Percentiles rank a stretch among this genome's conserved stretches.
phyloP scores from a whole-genome alignment of 2,797 vertebrate species.

The Pseudochirops cupreus region DNA sequence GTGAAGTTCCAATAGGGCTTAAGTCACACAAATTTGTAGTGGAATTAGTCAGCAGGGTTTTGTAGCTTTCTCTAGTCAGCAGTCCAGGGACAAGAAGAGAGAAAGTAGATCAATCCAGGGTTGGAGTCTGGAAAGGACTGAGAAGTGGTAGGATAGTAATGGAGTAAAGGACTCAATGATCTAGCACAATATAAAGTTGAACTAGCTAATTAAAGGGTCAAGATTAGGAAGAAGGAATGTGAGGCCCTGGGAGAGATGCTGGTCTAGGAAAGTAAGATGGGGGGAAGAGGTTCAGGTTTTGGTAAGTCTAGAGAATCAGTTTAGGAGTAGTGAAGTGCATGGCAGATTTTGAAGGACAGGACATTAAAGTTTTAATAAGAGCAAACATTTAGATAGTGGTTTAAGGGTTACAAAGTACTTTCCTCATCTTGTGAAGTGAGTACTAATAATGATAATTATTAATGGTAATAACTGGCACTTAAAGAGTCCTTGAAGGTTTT shows the following conservation, averaged over 20 bases:
- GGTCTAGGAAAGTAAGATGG: not conserved
- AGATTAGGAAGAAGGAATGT: not conserved
- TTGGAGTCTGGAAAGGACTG: not conserved
- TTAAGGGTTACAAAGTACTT: not conserved
- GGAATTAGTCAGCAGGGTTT: not conserved
- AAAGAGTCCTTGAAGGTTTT: not conserved
- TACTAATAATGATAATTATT: not conserved
- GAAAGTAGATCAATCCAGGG: not conserved
- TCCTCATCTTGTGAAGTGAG: not conserved
- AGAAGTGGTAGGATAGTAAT: not conserved
- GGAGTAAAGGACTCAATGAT: not conserved
- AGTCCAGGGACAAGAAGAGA: not conserved
- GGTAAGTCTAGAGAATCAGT: not conserved
- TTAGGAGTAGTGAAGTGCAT: not conserved
- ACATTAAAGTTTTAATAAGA: not conserved
- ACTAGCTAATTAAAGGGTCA: not conserved
- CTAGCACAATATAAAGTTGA: not conserved
- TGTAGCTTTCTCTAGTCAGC: not conserved
- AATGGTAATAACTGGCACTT: not conserved
- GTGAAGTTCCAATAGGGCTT: not conserved
- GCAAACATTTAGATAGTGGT: not conserved
- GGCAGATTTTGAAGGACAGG: not conserved
- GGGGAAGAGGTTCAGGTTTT: not conserved
- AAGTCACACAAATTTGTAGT: not conserved
- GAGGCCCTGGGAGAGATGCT: too few relatives aligned